Base-by-base conservation (phyloP, 2,113 vertebrate species). In the Himantopus leucocephalus region DNA sequence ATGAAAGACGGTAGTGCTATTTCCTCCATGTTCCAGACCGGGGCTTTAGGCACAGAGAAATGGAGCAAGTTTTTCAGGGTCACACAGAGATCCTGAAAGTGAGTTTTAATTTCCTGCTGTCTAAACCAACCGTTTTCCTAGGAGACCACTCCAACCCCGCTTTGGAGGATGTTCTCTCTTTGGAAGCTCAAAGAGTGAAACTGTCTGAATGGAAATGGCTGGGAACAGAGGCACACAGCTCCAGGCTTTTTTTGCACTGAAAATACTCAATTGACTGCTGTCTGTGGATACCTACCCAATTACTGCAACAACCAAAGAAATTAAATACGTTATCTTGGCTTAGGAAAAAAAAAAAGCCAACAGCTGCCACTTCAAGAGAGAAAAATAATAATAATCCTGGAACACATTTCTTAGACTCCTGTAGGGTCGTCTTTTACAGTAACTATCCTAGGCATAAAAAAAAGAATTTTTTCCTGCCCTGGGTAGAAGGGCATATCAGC, bases 401-500 rank as follows among this genome's bases (percentile, higher is more conserved):
- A 89, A 95, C 35, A 91, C 52, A 85, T 91, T 89, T 89, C 56
- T 89, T 62, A 64, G 87, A 27, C 64, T 94, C 80, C 94, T 87
- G 43, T 72, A 78, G 73, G 86, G 85, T 30, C 27, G 5, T 72
- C 20, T 85, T 95, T 95, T 72, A 78, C 52, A 91, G 66, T 79
- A 94, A 39, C 72, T 84, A 67, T 94, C 72, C 59, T 62, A 88
- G 85, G 75, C 75, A 86, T 92, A 70, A 86, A 87, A 64, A 64
- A 53, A 53, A 66, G n/a, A 82, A 43, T 13, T 8, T 43, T 92
- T 81, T 87, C 41, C 86, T 95, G 84, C 89, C 86, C 89, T 94
- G 89, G 35, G 53, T 91, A 80, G 89, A 94, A 96, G 89, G 91
- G 64, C 89, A 92, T 91, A 91, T 91, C 84, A 95, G 62, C 96